Evolutionary conservation across 2,797 vertebrate species (phyloP), one percentile per base, ranked within the genome.

Genomic region (Perodicticus potto): DNA sequence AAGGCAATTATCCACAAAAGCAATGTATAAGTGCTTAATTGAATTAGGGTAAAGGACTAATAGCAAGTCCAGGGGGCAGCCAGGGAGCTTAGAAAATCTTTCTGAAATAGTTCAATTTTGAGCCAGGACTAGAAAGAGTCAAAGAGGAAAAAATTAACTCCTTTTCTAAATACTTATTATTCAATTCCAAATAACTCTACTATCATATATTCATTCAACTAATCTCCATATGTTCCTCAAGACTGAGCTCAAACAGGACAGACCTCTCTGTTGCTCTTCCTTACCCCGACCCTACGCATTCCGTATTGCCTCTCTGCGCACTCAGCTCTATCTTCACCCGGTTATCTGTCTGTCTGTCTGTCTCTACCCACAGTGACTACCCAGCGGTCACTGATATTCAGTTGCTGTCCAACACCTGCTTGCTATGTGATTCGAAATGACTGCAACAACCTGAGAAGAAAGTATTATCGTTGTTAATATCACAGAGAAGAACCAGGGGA

Each of bases 221-320:
- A 40, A 32, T 20, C 45, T 20, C 9, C 34, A n/a, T 19, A 27
- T 59, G n/a, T 76, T 49, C 34, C 14, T 86, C 34, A 69, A 73
- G 70, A 29, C 37, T 78, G 29, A 83, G 6, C 11, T 73, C 86
- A 32, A 55, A 84, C 27, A 69, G 23, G 34, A 37, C 1, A 53
- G 32, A 27, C 0, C 1, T 17, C n/a, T n/a, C 20, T 12, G 0
- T 55, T 7, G 25, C 8, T 27, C 12, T 49, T 34, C 7, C 7
- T 27, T 23, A 11, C 1, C 19, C 19, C 43, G 43, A 16, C 16
- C 6, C 12, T 7, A 65, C 20, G 16, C 7, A 23, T 27, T 78
- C 25, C 12, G 7, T 34, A n/a, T 16, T 23, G 34, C 4, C 43
- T n/a, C 37, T 12, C 29, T 16, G 63, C 25, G n/a, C 10, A 13